Evolutionary conservation across 2,113 vertebrate species (phyloP).

Genomic region (Micronisus gabar): DNA sequence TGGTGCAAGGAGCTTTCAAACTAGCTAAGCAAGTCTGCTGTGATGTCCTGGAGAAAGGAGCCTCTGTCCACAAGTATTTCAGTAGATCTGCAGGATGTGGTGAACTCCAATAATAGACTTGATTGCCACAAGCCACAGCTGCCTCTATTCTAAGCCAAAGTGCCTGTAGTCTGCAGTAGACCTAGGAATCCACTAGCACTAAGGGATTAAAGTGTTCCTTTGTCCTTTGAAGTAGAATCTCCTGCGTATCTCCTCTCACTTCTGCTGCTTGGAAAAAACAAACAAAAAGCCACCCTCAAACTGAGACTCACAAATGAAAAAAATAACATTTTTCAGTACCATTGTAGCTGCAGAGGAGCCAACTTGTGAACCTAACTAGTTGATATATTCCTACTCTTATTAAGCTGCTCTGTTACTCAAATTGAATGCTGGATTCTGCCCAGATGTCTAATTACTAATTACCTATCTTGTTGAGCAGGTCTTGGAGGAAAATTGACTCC

Average conservation of each 20-base stretch:
- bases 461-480: not conserved
- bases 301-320: not conserved
- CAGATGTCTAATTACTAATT: not conserved
- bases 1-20: not conserved
- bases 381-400: not conserved
- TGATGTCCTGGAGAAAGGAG: not conserved
- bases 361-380: not conserved
- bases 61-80: conserved; percentile 50
- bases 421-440: not conserved
- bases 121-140: conserved; percentile 6
- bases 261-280: not conserved
- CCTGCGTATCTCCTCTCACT: not conserved
- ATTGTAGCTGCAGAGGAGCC: not conserved
- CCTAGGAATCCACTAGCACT: not conserved
- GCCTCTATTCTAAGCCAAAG: conserved; percentile 14
- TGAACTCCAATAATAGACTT: conserved; percentile 27
- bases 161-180: not conserved
- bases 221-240: not conserved
- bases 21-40: not conserved
- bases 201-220: not conserved
- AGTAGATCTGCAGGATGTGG: conserved; percentile 52
- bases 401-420: not conserved
- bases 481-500: not conserved
- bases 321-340: not conserved
- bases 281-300: not conserved